Evolutionary conservation across 1,140 invertebrate species (phyloP).

Genomic region (Drosophila tristis): DNA sequence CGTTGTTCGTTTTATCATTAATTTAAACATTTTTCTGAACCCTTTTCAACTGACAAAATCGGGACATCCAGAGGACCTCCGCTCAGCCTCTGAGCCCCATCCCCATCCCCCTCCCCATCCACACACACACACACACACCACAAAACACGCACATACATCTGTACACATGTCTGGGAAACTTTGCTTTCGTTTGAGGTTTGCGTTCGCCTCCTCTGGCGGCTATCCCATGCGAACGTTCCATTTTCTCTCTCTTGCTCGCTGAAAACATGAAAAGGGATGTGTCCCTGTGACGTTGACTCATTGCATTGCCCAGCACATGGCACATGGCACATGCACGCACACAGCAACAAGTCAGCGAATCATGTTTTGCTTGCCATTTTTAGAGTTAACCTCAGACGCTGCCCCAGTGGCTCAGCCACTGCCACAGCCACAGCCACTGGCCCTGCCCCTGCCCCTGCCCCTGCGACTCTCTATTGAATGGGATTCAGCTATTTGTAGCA

Average conservation of each 20-base stretch:
- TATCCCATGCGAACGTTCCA: slow-evolving; percentile 20
- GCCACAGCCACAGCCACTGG: too few species aligned
- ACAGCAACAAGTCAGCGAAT: slow-evolving; percentile 52
- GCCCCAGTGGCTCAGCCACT: neutral
- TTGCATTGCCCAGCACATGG: slow-evolving; percentile 29
- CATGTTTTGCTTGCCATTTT: slow-evolving; percentile 44
- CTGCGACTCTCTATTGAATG: slow-evolving; percentile 43
- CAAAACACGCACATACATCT: slow-evolving; percentile 5
- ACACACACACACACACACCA: slow-evolving; percentile 7
- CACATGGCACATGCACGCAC: slow-evolving; percentile 10
- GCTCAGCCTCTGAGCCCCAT: too few species aligned
- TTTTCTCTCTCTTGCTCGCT: neutral
- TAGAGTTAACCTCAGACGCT: slow-evolving; percentile 32
- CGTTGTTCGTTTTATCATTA: slow-evolving; percentile 69
- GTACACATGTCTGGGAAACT: slow-evolving; percentile 12
- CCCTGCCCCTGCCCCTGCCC: neutral
- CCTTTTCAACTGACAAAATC: slow-evolving; percentile 77
- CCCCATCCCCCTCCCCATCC: neutral
- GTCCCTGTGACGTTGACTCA: slow-evolving; percentile 63
- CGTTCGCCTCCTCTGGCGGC: neutral
- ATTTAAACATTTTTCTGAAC: slow-evolving; percentile 75
- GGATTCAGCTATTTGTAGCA: slow-evolving; percentile 65
- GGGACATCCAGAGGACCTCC: slow-evolving; percentile 22
- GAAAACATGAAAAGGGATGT: slow-evolving; percentile 68
- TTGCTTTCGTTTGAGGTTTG: slow-evolving; percentile 58